Base-by-base conservation (phyloP, 2,113 vertebrate species). In the Pampusana beccarii region DNA sequence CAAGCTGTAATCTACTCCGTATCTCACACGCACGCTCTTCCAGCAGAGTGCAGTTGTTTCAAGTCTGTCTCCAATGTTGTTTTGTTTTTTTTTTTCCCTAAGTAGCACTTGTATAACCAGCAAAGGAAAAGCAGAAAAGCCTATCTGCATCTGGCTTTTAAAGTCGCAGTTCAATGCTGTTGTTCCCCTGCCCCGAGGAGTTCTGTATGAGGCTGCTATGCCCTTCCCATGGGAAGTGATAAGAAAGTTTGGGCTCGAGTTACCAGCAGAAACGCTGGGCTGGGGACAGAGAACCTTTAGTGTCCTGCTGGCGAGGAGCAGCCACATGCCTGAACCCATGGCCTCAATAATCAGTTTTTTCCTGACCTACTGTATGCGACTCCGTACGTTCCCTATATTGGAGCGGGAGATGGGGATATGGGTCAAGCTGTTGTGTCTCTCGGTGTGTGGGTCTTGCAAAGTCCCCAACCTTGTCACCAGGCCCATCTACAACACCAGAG, bases 1-100 rank as follows among this genome's bases (percentile, higher is more conserved):
- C 88, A 80, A 70, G 90, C 92, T 46, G 64, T 95, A 95, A 97
- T 94, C 95, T 96, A 17, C 94, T 80, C 94, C 64, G 2, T 96
- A 95, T 95, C 94, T 96, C 95, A 86, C 90, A 73, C 14, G 9
- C 90, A 92, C 44, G 8, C 73, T 95, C 91, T 87, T 75, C 93
- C 93, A 95, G 87, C 72, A 60, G 46, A 80, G 42, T 57, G 70
- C 90, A 86, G 86, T 96, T 95, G 94, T 96, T 96, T 83, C 79
- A 67, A 88, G 85, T 65, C 94, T 84, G 90, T 74, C 96, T 84
- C 90, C 75, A n/a, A 4, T 13, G 72, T 29, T 33, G 46, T 44
- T 51, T 26, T 51, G 21, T 44, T 29, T n/a, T 75, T 57, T 61
- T 38, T 26, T 10, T 3, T 6, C 2, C 13, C 36, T 57, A 90